Base-by-base conservation (phyloP, 2,888 invertebrate species). In the Phymatocera aterrima region DNA sequence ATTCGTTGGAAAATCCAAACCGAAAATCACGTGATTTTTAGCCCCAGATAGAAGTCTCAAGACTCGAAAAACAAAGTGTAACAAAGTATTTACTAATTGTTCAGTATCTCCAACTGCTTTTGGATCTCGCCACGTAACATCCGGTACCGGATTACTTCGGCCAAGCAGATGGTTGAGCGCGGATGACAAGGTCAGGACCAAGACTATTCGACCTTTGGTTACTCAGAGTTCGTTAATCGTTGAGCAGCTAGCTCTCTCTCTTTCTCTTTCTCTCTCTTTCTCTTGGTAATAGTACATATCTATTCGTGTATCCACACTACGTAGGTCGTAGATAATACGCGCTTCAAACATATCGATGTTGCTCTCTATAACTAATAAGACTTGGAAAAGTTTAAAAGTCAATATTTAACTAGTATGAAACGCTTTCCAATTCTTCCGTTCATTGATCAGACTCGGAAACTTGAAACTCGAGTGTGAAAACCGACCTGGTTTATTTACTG, bases 401-500 rank as follows among this genome's bases (percentile, higher is more conserved):
- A 28, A 12, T 57, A 57, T 57, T 57, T 57, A 1, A 5, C 40
- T 40, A 8, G 57, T 28, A 10, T 4, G 15, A 4, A 57, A 12
- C 21, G 37, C 64, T 64, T 64, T 64, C 37, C 64, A 64, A 10
- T 37, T 37, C 18, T 37, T n/a, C 18, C 64, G 18, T 21, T 64
- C 34, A 37, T 64, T 21, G 64, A 64, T 64, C 37, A 18, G 34
- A 34, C 21, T 18, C 64, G 37, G 10, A 34, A 34, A 37, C 18
- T 37, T 24, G 15, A 57, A 57, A 57, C 28, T 57, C 64, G 37
- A n/a, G 34, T 37, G 64, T 64, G 64, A 18, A 57, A 57, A 57
- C 64, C 37, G 64, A 64, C 64, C 64, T 64, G 64, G 64, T 64
- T 64, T 64, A 64, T 64, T 64, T 64, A 37, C 64, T 64, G 37